Evolutionary conservation across 2,797 vertebrate species (phyloP), one percentile per base, ranked within the genome.

Genomic region (Hydrophis major): DNA sequence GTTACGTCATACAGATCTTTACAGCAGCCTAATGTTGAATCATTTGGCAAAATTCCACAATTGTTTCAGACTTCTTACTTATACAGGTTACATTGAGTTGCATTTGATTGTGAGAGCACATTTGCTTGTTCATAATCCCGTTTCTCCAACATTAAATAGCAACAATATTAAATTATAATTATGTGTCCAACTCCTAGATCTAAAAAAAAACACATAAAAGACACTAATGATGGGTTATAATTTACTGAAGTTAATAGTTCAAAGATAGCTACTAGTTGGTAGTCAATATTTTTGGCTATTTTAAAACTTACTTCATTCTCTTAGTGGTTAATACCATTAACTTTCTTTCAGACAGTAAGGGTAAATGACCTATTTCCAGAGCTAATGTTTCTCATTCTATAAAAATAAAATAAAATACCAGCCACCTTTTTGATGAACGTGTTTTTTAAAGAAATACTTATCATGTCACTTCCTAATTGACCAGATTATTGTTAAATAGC

Each of bases 401-500:
- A 53, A 53, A 53, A 53, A 50, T 50, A 50, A 50, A 50, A 27
- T 47, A 60, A 63, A 87, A n/a, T 91, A 47, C 56, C 4, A 57
- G 25, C n/a, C 32, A 10, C 16, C 32, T 13, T 56, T 37, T 47
- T 59, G 32, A 28, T 90, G 93, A 59, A 32, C 57, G 92, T 92
- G 16, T 91, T 55, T 18, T 61, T 91, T 61, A 90, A 87, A 61
- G 89, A 87, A 28, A n/a, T 93, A 56, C 59, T 94, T 90, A 90
- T 59, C 56, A 86, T 28, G 55, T 87, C 91, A 88, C 53, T 32
- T 91, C 86, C 42, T 66, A 83, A 86, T 94, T 94, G 66, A 89
- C 57, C 28, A 53, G 37, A 37, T 66, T 2, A 0, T 91, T 90
- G 20, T 66, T 93, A 88, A 93, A 86, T 92, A 90, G 92, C 92